Percentiles rank a stretch among this genome's conserved stretches.
Conservation (phyloP, 2,888 invertebrate genomes). For the Lagria hirta region DNA sequence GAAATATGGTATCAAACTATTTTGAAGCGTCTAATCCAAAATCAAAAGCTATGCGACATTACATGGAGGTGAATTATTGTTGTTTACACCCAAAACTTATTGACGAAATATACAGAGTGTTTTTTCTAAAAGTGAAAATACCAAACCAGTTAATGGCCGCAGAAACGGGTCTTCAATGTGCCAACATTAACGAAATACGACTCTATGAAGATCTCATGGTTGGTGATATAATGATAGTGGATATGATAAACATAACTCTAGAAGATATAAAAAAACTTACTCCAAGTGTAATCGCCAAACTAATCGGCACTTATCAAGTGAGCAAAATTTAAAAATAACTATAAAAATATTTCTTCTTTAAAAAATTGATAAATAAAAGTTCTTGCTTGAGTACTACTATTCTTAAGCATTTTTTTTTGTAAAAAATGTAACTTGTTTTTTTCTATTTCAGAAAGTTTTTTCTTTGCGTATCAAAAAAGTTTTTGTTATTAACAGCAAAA, state of each 20-base stretch:
- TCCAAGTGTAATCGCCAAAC: not conserved
- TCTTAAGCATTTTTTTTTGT: too few species aligned
- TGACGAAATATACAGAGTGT: conserved; percentile 1
- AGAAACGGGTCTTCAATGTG: not conserved
- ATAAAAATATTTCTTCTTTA: too few species aligned
- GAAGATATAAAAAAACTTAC: not conserved
- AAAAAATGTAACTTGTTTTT: too few species aligned
- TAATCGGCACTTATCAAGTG: not conserved
- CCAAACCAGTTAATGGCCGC: not conserved
- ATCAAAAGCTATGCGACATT: too few species aligned
- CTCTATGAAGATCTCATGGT: not conserved
- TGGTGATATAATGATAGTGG: not conserved
- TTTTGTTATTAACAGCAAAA: not conserved
- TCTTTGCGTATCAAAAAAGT: not conserved
- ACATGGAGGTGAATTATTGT: too few species aligned
- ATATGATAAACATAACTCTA: not conserved
- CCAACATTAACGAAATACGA: not conserved
- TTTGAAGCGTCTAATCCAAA: too few species aligned
- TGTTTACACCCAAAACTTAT: not conserved
- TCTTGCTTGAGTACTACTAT: too few species aligned
- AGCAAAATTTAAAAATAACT: not conserved
- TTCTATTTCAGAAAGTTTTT: not conserved
- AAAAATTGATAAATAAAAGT: too few species aligned
- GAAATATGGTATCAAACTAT: too few species aligned
- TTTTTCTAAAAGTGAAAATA: not conserved